Evolutionary conservation across 2,797 vertebrate species (phyloP).

Genomic region (Harpagifer antarcticus): DNA sequence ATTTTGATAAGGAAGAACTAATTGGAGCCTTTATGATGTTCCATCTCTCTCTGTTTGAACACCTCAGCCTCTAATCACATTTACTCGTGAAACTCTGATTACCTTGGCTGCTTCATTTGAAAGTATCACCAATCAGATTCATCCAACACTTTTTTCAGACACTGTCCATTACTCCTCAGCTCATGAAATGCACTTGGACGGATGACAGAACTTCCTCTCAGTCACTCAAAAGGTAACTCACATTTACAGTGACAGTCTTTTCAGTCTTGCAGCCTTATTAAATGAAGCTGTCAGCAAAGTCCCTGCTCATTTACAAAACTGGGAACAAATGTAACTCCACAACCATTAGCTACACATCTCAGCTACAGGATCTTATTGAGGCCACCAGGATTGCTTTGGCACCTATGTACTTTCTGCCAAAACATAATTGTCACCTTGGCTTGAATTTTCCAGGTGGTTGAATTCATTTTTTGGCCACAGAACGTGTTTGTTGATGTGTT

Average conservation of each 20-base stretch:
- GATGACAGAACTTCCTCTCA: conserved; percentile 33
- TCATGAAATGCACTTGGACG: conserved; percentile 48
- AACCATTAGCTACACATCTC: conserved; percentile 36
- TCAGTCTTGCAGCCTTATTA: conserved; percentile 41
- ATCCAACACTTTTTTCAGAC: conserved; percentile 26
- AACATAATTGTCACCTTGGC: conserved; percentile 31
- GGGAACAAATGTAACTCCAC: conserved; percentile 43
- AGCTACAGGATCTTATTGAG: conserved; percentile 5
- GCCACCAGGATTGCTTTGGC: conserved; percentile 33
- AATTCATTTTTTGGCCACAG: conserved; percentile 41
- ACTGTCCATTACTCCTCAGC: conserved; percentile 26
- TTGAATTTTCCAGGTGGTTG: conserved; percentile 16
- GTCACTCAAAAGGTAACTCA: conserved; percentile 29
- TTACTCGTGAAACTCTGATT: conserved; percentile 39
- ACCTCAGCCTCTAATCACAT: conserved; percentile 34
- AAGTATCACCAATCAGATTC: conserved; percentile 44
- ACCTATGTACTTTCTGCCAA: conserved; percentile 22
- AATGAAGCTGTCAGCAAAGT: conserved; percentile 35
- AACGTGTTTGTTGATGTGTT: conserved; percentile 24
- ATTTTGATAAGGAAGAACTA: conserved; percentile 25
- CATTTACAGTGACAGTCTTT: conserved; percentile 42
- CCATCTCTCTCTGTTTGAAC: conserved; percentile 33
- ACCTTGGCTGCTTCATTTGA: conserved; percentile 37
- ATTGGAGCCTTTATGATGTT: conserved; percentile 42
- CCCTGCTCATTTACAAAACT: conserved; percentile 31